Evolutionary conservation across 1,140 invertebrate species (phyloP), one percentile per base, ranked within the genome.

Genomic region (Ceratina calcarata): DNA sequence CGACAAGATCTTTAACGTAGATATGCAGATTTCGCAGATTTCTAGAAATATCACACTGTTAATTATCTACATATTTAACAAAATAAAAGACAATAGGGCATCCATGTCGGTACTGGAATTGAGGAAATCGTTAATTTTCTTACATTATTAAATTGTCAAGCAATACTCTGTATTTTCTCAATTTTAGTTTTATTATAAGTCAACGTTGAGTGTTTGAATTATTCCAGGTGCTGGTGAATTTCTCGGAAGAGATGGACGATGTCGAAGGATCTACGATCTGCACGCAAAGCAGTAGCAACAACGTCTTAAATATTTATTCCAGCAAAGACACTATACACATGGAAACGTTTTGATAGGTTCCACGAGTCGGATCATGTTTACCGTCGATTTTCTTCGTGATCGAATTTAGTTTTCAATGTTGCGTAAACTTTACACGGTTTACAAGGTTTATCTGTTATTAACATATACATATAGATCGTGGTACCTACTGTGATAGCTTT

Each of bases 141-240:
- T 3, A 6, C 6, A 37, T 6, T 37, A 37, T 37, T 37, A 37
- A 37, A n/a, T n/a, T n/a, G n/a, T n/a, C n/a, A n/a, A n/a, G n/a
- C n/a, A n/a, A n/a, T n/a, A n/a, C n/a, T n/a, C n/a, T n/a, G n/a
- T n/a, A n/a, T n/a, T n/a, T 32, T 32, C 27, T 32, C 4, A 32
- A 32, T 32, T 32, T 32, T 32, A 32, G 1, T 32, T 32, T 32
- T 32, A 32, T n/a, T 10, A n/a, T n/a, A 20, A 13, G 12, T 16
- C 22, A 45, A 20, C 6, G 27, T 51, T 72, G 49, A 57, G n/a
- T 16, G 10, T 62, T 72, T 22, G 1, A 15, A 15, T 67, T 27
- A 10, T 66, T 81, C 16, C 84, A 92, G 91, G 91, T 92, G 24
- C 77, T 92, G 61, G 91, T 92, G 4, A 92, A 89, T 72, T 92